Conservation (phyloP, 2,888 invertebrate genomes). For the Thera britannica region DNA sequence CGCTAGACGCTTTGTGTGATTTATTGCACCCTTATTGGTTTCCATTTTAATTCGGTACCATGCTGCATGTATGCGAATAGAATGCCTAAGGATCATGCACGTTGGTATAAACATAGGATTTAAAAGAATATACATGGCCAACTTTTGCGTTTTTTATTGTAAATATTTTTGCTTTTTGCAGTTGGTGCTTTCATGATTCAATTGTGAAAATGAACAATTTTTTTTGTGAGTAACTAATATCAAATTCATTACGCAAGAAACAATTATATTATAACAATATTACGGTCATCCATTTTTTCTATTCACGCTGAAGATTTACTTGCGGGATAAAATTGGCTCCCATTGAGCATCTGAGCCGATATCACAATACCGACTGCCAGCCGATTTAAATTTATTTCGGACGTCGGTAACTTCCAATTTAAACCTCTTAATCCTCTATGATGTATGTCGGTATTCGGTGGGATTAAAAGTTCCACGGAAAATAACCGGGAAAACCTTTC, state of each 20-base stretch:
- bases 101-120: background rate
- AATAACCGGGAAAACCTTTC: constrained; percentile 85
- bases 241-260: background rate
- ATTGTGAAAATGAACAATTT: no score
- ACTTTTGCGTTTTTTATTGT: no score
- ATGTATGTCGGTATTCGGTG: constrained; percentile 84
- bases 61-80: constrained; percentile 28
- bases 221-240: no score
- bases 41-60: constrained; percentile 69
- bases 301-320: constrained; percentile 71
- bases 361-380: constrained; percentile 83
- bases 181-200: background rate
- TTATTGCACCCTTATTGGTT: constrained; percentile 75
- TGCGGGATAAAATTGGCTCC: constrained; percentile 76
- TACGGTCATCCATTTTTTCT: constrained; percentile 53
- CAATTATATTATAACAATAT: constrained; percentile 31
- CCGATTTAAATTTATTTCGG: constrained; percentile 85
- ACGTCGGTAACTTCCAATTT: constrained; percentile 86
- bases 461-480: constrained; percentile 85
- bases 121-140: background rate
- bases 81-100: constrained; percentile 4
- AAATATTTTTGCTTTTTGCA: no score
- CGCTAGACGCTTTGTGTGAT: constrained; percentile 74
- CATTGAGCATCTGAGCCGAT: constrained; percentile 81
- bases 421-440: constrained; percentile 85